Conservation (phyloP, 2,888 invertebrate species). For the Drosophila trichaetosa region DNA sequence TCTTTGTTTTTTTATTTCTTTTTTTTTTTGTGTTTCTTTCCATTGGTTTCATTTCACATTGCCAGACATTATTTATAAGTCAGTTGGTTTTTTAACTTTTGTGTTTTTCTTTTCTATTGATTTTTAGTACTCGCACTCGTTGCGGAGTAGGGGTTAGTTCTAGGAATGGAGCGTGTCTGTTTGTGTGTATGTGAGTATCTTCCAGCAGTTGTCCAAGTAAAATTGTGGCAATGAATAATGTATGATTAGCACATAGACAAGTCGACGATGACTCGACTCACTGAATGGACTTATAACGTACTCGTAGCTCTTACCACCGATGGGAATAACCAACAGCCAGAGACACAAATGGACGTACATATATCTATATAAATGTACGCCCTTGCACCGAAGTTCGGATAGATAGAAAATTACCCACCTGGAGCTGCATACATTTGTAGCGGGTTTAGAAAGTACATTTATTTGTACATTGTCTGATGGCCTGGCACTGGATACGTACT, state of each 20-base stretch:
- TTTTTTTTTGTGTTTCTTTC: constrained; percentile 15
- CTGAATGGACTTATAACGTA: constrained; percentile 22
- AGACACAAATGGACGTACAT: constrained; percentile 12
- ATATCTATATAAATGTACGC: constrained; percentile 20
- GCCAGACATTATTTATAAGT: constrained; percentile 72
- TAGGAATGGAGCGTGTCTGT: background rate
- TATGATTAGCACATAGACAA: constrained; percentile 81
- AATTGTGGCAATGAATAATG: constrained; percentile 75
- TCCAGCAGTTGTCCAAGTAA: constrained; percentile 78
- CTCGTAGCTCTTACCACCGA: constrained; percentile 22
- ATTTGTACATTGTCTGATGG: background rate
- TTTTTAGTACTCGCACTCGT: constrained; percentile 60
- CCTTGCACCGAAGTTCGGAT: constrained; percentile 14
- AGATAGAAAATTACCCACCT: constrained; percentile 53
- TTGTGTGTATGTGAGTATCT: constrained; percentile 42
- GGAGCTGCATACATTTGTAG: constrained; percentile 45
- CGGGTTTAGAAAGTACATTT: constrained; percentile 21
- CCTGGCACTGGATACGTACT: background rate
- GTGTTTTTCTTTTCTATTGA: constrained; percentile 76
- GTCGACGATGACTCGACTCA: constrained; percentile 74
- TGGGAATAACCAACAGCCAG: constrained; percentile 12
- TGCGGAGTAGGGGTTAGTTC: constrained; percentile 27
- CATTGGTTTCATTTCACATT: constrained; percentile 32
- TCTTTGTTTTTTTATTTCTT: background rate
- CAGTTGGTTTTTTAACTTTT: constrained; percentile 58